Evolutionary conservation across 2,797 vertebrate genomes (phyloP).

Genomic region (Propithecus deckenii): DNA sequence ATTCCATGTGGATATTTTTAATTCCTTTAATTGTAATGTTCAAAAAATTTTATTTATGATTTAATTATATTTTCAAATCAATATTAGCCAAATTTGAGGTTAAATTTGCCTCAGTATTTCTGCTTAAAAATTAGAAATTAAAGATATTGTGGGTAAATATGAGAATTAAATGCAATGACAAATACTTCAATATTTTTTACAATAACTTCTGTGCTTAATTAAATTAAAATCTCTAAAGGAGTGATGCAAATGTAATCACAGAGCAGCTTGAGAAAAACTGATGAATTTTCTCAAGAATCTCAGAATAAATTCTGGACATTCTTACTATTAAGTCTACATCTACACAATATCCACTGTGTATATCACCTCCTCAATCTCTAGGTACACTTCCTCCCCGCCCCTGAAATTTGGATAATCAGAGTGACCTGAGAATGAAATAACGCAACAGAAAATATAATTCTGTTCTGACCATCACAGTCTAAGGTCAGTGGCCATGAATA

Average conservation of each 20-base stretch:
- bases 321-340: background rate
- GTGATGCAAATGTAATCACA: background rate
- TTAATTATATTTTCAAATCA: background rate
- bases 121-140: background rate
- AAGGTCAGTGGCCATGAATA: background rate
- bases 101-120: constrained; percentile 7
- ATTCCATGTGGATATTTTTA: background rate
- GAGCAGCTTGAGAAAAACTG: background rate
- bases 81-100: background rate
- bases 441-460: background rate
- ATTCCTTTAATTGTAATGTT: background rate
- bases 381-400: background rate
- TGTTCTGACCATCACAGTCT: background rate
- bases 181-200: background rate
- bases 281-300: background rate
- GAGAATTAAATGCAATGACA: background rate
- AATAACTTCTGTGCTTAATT: background rate
- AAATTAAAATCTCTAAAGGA: background rate
- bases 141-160: background rate
- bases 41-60: background rate
- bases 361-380: background rate
- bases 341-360: background rate
- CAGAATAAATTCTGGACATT: background rate
- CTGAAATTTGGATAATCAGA: background rate
- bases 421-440: background rate